Conservation (phyloP, 2,797 vertebrate species). For the Smutsia temminckii region DNA sequence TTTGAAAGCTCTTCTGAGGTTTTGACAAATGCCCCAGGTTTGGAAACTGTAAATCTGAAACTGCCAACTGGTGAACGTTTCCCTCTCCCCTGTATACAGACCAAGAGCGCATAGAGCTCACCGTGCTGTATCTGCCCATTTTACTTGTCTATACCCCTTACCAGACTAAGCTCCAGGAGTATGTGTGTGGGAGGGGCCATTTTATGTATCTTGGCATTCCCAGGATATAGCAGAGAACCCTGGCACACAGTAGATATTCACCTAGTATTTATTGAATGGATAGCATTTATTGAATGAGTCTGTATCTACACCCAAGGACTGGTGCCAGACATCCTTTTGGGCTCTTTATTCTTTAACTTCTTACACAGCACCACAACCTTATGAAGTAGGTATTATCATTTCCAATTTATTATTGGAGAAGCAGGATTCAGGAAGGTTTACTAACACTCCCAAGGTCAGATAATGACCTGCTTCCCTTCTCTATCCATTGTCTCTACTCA, state of each 20-base stretch:
- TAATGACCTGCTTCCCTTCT: background rate
- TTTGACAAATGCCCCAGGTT: background rate
- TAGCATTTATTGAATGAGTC: background rate
- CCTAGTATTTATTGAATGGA: background rate
- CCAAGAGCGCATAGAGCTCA: background rate
- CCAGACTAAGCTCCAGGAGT: background rate
- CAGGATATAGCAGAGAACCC: background rate
- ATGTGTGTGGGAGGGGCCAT: background rate
- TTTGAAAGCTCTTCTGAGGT: conserved; percentile 4
- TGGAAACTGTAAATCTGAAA: background rate
- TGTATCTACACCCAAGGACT: background rate
- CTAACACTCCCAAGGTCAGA: background rate
- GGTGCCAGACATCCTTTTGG: background rate
- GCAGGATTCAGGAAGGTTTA: background rate
- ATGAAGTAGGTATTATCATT: background rate
- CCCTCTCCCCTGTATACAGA: background rate
- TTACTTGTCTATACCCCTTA: background rate
- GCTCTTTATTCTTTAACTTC: background rate
- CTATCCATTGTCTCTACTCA: background rate
- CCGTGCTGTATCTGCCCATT: background rate
- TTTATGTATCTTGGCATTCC: background rate
- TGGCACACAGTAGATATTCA: background rate
- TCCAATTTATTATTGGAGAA: conserved; percentile 22
- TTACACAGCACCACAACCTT: background rate
- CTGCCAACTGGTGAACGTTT: background rate